Percentiles rank a stretch among this genome's conserved stretches.
Conservation (phyloP, 2,888 invertebrate species). For the Lypha dubia region DNA sequence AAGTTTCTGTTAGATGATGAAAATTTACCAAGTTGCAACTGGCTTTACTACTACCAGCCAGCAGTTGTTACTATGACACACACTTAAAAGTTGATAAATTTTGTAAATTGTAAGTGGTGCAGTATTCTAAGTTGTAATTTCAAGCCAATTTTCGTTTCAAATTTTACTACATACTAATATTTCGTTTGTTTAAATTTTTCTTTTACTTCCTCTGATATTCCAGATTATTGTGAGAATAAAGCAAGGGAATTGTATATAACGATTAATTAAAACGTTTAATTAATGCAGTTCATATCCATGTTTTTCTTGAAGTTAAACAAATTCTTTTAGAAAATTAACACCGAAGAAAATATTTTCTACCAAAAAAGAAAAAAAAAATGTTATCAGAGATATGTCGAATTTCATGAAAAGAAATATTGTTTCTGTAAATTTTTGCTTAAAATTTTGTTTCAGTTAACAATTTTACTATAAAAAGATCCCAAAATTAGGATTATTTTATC, state of each 20-base stretch:
- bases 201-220: background rate
- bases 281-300: too few species aligned
- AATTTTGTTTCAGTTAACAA: too few species aligned
- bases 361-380: too few species aligned
- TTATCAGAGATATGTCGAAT: too few species aligned
- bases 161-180: background rate
- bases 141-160: conserved; percentile 10
- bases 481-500: too few species aligned
- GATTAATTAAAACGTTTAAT: background rate
- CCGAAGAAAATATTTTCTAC: too few species aligned
- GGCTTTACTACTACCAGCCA: too few species aligned
- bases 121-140: conserved; percentile 24
- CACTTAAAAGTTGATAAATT: conserved; percentile 29
- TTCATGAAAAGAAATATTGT: too few species aligned
- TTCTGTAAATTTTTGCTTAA: too few species aligned
- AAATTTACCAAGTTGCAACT: conserved; percentile 5
- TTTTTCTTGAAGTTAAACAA: too few species aligned
- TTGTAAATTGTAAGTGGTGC: background rate
- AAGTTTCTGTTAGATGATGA: background rate
- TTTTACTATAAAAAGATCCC: too few species aligned
- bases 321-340: too few species aligned
- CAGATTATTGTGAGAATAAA: background rate
- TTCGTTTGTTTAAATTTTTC: background rate
- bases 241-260: background rate
- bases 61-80: background rate